Conservation (phyloP, 2,113 vertebrate genomes). For the Turdus rufiventris region DNA sequence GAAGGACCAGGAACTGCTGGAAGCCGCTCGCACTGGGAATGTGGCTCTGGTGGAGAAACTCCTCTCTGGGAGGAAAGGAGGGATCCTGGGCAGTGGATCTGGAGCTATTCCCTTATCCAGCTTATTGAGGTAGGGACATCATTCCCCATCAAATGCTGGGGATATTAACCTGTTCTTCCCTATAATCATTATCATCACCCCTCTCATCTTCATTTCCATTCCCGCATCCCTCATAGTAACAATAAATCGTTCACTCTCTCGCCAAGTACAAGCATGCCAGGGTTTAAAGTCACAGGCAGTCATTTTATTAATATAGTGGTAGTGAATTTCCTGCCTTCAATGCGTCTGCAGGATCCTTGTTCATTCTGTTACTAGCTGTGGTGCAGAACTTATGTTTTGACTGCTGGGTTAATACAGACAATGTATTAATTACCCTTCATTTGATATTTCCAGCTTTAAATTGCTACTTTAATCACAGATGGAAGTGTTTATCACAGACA, state of each 20-base stretch:
- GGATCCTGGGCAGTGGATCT: conserved; percentile 91
- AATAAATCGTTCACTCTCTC: conserved; percentile 34
- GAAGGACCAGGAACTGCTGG: conserved; percentile 97
- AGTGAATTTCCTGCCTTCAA: conserved; percentile 54
- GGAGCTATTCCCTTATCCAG: conserved; percentile 91
- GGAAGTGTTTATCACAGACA: not conserved
- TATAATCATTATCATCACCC: not conserved
- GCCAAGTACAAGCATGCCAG: conserved; percentile 31
- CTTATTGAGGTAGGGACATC: conserved; percentile 88
- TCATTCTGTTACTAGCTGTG: conserved; percentile 30
- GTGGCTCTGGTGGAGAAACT: conserved; percentile 96
- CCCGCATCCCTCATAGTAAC: conserved; percentile 48
- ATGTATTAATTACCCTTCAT: not conserved
- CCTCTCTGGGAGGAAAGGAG: conserved; percentile 92
- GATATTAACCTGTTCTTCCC: conserved; percentile 24
- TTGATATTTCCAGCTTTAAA: not conserved
- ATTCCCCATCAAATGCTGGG: conserved; percentile 25
- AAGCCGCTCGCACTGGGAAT: conserved; percentile 95
- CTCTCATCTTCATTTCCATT: conserved; percentile 25
- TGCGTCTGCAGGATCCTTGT: conserved; percentile 64
- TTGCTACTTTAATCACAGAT: not conserved
- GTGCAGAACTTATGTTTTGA: conserved; percentile 66
- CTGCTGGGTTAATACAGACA: not conserved
- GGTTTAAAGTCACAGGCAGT: conserved; percentile 56
- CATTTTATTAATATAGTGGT: conserved; percentile 46